Base-by-base conservation (phyloP, 2,797 vertebrate genomes). In the Enteromius paludinosus region DNA sequence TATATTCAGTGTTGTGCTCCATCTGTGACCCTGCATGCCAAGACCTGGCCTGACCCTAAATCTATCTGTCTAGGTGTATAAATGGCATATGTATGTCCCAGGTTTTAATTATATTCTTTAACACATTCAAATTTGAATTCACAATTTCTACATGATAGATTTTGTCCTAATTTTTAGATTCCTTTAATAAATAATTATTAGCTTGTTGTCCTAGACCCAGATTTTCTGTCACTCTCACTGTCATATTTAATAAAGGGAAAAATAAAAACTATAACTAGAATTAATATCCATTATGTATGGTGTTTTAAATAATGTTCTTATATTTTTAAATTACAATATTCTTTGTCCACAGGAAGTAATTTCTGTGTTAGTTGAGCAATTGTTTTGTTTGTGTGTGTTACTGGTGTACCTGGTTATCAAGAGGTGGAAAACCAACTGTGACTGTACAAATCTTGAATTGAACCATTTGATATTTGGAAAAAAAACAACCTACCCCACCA, bases 1-100 rank as follows among this genome's bases (percentile, higher is more conserved):
- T 83, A 84, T 88, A 86, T 88, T 86, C 87, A 85, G 78, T 59
- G 71, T 84, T 85, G 81, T 82, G 54, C 69, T 88, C 87, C 87
- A 86, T 88, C 81, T 88, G 87, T 85, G 77, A 84, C 84, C 86
- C 49, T 77, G 47, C 65, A 69, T 56, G 86, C 81, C 86, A 68
- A 78, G 86, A 75, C 81, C 74, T 78, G 56, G 76, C 28, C 85
- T 82, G 83, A 85, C 87, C 85, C 65, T 76, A 66, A 68, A 75
- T 80, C 23, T 45, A 3, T 33, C 47, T 38, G 18, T 56, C 7
- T 54, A 49, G 45, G 4, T 64, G 33, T 68, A 59, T 15, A 59
- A 23, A 74, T 61, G 4, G 5, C n/a, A 61, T 41, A 28, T 43
- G 12, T 41, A 35, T 25, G 54, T 38, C 2, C 6, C 45, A 11